phyloP scores from a whole-genome alignment of 2,797 vertebrate species.

The Carapus acus region DNA sequence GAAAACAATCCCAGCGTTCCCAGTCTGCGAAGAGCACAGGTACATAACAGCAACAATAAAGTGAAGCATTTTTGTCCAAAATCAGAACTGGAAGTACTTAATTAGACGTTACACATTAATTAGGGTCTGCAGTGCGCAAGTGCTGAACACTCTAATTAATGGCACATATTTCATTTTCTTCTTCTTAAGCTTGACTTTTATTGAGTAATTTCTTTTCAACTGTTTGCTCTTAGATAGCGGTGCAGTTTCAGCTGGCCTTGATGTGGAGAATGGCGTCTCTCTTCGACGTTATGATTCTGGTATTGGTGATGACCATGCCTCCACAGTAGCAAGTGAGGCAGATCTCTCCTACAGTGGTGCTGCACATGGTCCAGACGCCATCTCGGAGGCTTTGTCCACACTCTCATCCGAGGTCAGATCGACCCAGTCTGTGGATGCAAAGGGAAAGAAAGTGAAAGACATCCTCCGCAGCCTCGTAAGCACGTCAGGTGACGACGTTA shows the following conservation, averaged over 20 bases:
- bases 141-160: neutral
- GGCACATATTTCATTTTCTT: too few species aligned
- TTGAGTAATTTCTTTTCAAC: neutral
- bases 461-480: conserved; percentile 94
- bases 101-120: too few species aligned
- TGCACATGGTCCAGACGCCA: conserved; percentile 82
- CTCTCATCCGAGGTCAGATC: conserved; percentile 86
- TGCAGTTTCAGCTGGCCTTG: conserved; percentile 54
- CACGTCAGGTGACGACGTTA: conserved; percentile 76
- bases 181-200: neutral
- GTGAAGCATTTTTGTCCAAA: neutral
- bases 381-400: conserved; percentile 87
- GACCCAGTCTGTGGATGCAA: conserved; percentile 62
- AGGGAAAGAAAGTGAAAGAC: conserved; percentile 91
- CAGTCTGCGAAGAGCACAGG: conserved; percentile 75
- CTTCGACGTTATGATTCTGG: conserved; percentile 78
- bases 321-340: conserved; percentile 44
- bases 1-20: conserved; percentile 62
- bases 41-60: conserved; percentile 34
- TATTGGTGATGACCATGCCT: conserved; percentile 76
- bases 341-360: conserved; percentile 44
- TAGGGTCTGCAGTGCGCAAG: too few species aligned
- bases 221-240: conserved; percentile 39
- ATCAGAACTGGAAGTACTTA: too few species aligned
- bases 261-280: conserved; percentile 69